Percentiles rank a stretch among this genome's conserved stretches.
Evolutionary conservation across 2,888 invertebrate species (phyloP).

Genomic region (Malthinus flaveolus): DNA sequence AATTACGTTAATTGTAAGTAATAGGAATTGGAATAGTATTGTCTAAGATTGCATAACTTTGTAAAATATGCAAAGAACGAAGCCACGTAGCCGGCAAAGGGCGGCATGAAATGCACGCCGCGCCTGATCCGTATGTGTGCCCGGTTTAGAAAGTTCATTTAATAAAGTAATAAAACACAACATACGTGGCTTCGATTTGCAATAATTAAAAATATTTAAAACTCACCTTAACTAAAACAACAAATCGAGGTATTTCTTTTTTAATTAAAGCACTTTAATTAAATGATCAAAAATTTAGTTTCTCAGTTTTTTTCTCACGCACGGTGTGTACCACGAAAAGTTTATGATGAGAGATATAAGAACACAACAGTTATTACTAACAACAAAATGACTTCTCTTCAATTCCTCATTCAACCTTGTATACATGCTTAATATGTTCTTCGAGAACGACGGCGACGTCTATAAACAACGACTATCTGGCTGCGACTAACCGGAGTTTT

Average conservation of each 20-base stretch:
- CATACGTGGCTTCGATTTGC: constrained; percentile 26
- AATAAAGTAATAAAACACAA: constrained; percentile 9
- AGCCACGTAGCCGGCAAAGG: constrained; percentile 40
- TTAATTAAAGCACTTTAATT: constrained; percentile 44
- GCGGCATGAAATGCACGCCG: constrained; percentile 37
- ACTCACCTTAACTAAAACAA: constrained; percentile 45
- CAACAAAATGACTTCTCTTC: constrained; percentile 53
- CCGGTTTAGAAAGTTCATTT: constrained; percentile 26
- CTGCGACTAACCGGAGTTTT: constrained; percentile 41
- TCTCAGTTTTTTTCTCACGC: constrained; percentile 54
- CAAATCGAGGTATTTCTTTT: constrained; percentile 43
- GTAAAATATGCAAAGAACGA: constrained; percentile 13
- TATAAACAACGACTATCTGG: constrained; percentile 45
- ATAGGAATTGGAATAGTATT: no score
- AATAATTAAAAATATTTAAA: constrained; percentile 27
- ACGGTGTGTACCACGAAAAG: constrained; percentile 53
- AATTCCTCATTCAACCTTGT: constrained; percentile 52
- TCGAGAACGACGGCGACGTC: constrained; percentile 44
- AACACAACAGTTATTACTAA: constrained; percentile 44
- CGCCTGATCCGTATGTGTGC: constrained; percentile 27
- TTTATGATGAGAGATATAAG: constrained; percentile 48
- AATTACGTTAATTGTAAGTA: no score
- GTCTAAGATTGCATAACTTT: no score
- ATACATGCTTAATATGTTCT: constrained; percentile 51
- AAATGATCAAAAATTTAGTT: constrained; percentile 31